Percentiles rank a stretch among this genome's conserved stretches.
These are phyloP conservation scores for Aspiorhynchus laticeps DNA, from an alignment of 2,113 vertebrate genomes.

Conservation along the genomic window DNA sequence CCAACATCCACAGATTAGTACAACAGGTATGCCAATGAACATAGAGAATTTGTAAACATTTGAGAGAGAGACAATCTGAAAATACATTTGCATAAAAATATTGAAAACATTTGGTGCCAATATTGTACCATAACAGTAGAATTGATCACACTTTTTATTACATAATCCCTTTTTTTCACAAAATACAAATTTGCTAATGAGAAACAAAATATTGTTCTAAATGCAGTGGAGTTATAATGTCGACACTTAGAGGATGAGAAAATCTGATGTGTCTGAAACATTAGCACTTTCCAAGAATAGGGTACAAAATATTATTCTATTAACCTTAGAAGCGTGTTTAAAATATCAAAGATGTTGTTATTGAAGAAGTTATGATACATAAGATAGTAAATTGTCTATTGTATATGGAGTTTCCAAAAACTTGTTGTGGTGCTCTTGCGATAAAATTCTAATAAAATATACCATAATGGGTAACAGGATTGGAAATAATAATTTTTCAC, in stretches of 20 bases:
- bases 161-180: not conserved
- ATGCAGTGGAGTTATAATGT: not conserved
- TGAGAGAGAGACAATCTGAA: constrained; percentile 62
- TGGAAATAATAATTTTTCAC: too few species aligned
- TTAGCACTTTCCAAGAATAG: not conserved
- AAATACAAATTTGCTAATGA: not conserved
- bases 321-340: not conserved
- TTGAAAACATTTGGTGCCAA: constrained; percentile 35
- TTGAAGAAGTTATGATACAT: not conserved
- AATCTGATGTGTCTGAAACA: not conserved
- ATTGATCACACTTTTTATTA: not conserved
- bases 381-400: not conserved
- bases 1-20: constrained; percentile 54
- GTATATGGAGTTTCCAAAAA: not conserved
- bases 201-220: constrained; percentile 3
- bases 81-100: constrained; percentile 60
- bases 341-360: not conserved
- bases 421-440: not conserved
- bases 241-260: not conserved
- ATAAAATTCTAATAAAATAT: not conserved
- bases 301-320: not conserved
- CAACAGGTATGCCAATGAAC: constrained; percentile 66
- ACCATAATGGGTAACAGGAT: not conserved
- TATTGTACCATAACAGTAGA: constrained; percentile 19
- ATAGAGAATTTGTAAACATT: constrained; percentile 78